Evolutionary conservation across 35 echinoderm and acorn worm species (phyloP), one percentile per base, ranked within the genome.

Genomic region (Holothuria glaberrima): DNA sequence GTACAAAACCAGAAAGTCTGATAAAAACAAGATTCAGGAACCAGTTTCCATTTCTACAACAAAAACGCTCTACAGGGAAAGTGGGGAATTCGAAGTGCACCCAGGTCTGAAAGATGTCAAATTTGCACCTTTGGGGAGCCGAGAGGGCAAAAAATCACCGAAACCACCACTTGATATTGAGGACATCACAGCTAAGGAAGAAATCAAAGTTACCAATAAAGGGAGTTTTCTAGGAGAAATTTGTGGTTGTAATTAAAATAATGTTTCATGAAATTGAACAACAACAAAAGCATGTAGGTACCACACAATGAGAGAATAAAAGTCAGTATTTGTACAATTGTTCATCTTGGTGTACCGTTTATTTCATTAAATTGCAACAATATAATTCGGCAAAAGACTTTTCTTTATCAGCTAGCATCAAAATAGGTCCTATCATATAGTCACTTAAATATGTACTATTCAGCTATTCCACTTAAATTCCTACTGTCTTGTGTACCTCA

Each of bases 171-270:
- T 33, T 24, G 66, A 69, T 26, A 29, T 69, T 24, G 31, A 69
- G 9, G 25, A 26, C 66, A 33, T 69, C 14, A 26, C 5, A 69
- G 13, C 25, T 12, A 17, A 69, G 9, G 22, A 69, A 25, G 66
- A 69, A 6, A 25, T 29, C 30, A 20, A 59, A 21, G 54, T 84
- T 18, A 84, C 25, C 6, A 59, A 61, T 61, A 84, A 84, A 84
- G 80, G 80, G 27, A 84, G 80, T 22, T 84, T 84, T 30, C 57
- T 84, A 9, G 80, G 80, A 0, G 80, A 84, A 18, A 84, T 84
- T 18, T 84, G 80, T 41, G 80, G 80, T n/a, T 84, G 80, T 61
- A 60, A 84, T 22, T 84, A 38, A 84, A 24, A 30, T 57, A 7
- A 61, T 22, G 9, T 54, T 54, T 54, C 50, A 17, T 54, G 12